phyloP scores from a whole-genome alignment of 2,888 invertebrate genomes.

The Epinotia nisella region DNA sequence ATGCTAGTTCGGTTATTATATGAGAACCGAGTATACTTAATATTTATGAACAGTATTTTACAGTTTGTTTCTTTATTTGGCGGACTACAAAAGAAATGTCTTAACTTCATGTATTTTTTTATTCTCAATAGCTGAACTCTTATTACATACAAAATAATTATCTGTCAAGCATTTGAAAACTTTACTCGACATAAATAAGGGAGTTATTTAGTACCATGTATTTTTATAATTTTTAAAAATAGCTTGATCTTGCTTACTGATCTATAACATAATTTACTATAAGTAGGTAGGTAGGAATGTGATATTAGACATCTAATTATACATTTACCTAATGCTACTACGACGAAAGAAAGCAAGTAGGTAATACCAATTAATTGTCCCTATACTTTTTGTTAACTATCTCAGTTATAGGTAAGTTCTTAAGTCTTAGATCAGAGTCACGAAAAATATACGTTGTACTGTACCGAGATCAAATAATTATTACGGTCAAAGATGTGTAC shows the following conservation, averaged over 20 bases:
- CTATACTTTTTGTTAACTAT: too few species aligned
- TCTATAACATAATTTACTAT: too few species aligned
- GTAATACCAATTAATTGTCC: too few species aligned
- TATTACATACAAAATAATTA: not conserved
- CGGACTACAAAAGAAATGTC: not conserved
- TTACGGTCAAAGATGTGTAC: too few species aligned
- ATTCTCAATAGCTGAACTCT: not conserved
- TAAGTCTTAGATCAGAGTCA: too few species aligned
- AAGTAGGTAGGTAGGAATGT: too few species aligned
- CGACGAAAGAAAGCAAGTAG: too few species aligned
- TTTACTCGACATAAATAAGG: not conserved
- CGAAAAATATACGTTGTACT: too few species aligned
- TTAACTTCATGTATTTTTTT: not conserved
- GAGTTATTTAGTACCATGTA: not conserved
- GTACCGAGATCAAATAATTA: too few species aligned
- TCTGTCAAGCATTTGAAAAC: not conserved
- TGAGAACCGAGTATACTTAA: not conserved
- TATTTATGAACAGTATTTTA: not conserved
- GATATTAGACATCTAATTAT: too few species aligned
- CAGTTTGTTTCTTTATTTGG: not conserved
- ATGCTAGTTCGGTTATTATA: constrained; percentile 1
- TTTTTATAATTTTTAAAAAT: not conserved
- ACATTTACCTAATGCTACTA: too few species aligned
- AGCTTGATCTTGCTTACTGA: not conserved
- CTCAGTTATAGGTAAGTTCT: not conserved